Conservation (phyloP, 2,113 vertebrate species). For the Forbesichthys agassizii region DNA sequence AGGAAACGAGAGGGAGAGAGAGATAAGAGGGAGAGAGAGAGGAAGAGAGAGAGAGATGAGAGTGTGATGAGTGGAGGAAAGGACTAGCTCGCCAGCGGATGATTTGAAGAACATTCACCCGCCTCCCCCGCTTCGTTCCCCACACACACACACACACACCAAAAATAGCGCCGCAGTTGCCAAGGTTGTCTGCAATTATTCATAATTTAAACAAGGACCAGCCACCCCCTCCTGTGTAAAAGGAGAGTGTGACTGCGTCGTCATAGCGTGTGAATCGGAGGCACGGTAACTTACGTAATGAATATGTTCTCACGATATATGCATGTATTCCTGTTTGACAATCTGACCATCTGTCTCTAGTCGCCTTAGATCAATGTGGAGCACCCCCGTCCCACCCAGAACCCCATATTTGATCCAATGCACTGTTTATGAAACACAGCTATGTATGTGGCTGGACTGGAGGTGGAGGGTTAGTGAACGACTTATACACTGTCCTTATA, state of each 20-base stretch:
- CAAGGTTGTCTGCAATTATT: conserved; percentile 56
- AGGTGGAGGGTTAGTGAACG: too few species aligned
- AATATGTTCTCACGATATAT: not conserved
- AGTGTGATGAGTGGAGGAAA: conserved; percentile 49
- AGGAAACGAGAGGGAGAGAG: conserved; percentile 44
- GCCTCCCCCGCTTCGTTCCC: not conserved
- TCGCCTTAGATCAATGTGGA: too few species aligned
- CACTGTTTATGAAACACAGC: too few species aligned
- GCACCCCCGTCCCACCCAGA: too few species aligned
- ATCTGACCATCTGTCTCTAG: too few species aligned
- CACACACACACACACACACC: not conserved
- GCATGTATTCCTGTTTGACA: too few species aligned
- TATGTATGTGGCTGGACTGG: too few species aligned
- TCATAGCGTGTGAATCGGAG: not conserved
- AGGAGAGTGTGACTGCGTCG: not conserved
- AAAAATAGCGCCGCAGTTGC: conserved; percentile 58
- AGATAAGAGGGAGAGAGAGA: conserved; percentile 25
- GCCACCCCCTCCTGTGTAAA: conserved; percentile 8
- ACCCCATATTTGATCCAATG: too few species aligned
- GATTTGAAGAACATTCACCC: conserved; percentile 59
- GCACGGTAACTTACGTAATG: not conserved
- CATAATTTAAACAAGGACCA: conserved; percentile 55
- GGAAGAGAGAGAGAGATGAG: conserved; percentile 35
- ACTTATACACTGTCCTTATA: too few species aligned
- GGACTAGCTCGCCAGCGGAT: conserved; percentile 56